Evolutionary conservation across 2,113 vertebrate species (phyloP).

Genomic region (Triplophysa siluroides): DNA sequence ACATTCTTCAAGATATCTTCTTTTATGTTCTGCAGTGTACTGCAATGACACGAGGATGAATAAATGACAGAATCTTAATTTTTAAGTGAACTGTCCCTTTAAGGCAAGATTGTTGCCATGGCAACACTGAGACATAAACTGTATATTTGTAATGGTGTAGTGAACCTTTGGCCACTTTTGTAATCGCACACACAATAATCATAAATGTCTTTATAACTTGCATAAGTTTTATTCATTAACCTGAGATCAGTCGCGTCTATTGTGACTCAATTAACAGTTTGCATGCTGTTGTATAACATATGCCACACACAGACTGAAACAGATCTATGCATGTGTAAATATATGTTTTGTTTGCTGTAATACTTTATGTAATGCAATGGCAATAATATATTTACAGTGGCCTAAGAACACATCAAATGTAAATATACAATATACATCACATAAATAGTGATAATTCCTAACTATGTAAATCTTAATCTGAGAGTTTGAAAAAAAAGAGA

Average conservation of each 20-base stretch:
- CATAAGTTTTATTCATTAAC: constrained; percentile 34
- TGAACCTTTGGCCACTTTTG: constrained; percentile 13
- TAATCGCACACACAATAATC: constrained; percentile 33
- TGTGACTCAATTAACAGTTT: not conserved
- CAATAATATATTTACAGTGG: not conserved
- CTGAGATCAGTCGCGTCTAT: not conserved
- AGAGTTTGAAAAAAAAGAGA: too few species aligned
- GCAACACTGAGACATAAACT: not conserved
- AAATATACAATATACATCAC: too few species aligned
- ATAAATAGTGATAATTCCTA: too few species aligned
- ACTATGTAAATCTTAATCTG: too few species aligned
- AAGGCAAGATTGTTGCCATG: not conserved
- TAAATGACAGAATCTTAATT: too few species aligned
- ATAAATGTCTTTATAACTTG: constrained; percentile 28
- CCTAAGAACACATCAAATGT: too few species aligned
- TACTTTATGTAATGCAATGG: not conserved
- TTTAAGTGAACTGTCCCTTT: too few species aligned
- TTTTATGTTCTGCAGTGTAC: too few species aligned
- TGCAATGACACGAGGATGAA: too few species aligned
- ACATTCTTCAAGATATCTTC: too few species aligned
- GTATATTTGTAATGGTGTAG: constrained; percentile 34
- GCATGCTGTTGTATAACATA: not conserved
- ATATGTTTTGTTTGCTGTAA: not conserved
- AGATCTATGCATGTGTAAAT: not conserved
- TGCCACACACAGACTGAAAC: not conserved